Evolutionary conservation across 2,888 invertebrate genomes (phyloP), one percentile per base, ranked within the genome.

Genomic region (Ethmia dodecea): DNA sequence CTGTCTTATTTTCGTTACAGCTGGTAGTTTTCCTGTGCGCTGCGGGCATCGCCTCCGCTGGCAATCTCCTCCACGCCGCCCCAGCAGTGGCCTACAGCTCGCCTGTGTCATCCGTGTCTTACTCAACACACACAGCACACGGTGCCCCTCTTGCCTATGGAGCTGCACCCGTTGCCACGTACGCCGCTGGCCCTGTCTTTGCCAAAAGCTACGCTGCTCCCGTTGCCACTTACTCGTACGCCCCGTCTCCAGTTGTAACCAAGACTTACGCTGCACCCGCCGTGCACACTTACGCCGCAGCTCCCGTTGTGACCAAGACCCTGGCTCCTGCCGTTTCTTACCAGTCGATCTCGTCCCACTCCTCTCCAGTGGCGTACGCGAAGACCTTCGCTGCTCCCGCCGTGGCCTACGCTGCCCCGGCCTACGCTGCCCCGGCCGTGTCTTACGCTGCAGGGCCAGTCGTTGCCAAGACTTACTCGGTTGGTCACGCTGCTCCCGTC

Each of bases 11-110:
- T 26, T 33, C 13, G 27, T 20, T 24, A 22, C 20, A 28, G 20
- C 25, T 28, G 9, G 60, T 90, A 47, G 68, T 89, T 35, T 68
- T 91, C 58, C 75, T 87, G 61, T 86, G 89, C 63, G 76, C 86
- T 53, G 84, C 89, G 71, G 88, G 90, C 53, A 79, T 87, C 45
- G 89, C 88, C 55, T 87, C 86, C 59, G 91, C 91, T 37, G 91
- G 91, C 44, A 63, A 86, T 51, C 62, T 90, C 11, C 63, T 77
- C 18, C 77, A 81, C 39, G 46, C 67, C 15, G 65, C 67, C 35
- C 75, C 75, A 20, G 75, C 75, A 5, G 64, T 80, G 18, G 70
- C 79, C 6, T 88, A 88, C 72, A 78, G 80, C 36, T 88, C 89
- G 38, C 86, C 88, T 31, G 88, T 89, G 9, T 51, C 64, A 14